phyloP scores from a whole-genome alignment of 2,113 vertebrate species.

The Vanacampus margaritifer region DNA sequence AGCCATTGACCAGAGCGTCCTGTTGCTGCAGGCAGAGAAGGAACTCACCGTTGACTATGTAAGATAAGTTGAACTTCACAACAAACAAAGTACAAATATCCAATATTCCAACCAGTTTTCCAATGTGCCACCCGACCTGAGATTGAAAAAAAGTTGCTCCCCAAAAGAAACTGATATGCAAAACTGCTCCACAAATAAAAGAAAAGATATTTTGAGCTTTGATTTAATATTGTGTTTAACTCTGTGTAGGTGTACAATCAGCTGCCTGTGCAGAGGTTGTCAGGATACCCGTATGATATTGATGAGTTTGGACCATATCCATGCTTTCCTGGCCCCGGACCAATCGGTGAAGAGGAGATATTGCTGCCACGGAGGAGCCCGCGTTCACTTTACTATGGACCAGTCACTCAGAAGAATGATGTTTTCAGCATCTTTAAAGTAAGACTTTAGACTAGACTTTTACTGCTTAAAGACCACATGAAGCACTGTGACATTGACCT shows the following conservation, averaged over 20 bases:
- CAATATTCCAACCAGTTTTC: too few relatives aligned
- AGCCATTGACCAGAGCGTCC: constrained; percentile 79
- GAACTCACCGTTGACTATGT: constrained; percentile 67
- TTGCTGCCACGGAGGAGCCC: neutral
- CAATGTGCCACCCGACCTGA: too few relatives aligned
- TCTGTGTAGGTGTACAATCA: constrained; percentile 68
- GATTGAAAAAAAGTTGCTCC: too few relatives aligned
- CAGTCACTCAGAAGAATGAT: constrained; percentile 21
- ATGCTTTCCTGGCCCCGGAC: constrained; percentile 10
- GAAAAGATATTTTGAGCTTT: neutral
- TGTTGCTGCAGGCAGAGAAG: constrained; percentile 67
- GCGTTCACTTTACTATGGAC: constrained; percentile 3
- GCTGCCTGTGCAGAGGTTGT: constrained; percentile 68
- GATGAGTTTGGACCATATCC: constrained; percentile 34
- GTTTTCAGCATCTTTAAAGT: constrained; percentile 68
- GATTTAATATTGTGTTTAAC: neutral
- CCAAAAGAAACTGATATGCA: too few relatives aligned
- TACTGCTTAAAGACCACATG: neutral
- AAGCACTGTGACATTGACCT: neutral
- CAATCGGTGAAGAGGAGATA: neutral
- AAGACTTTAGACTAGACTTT: constrained; percentile 4
- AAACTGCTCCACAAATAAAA: neutral
- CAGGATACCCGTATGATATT: constrained; percentile 57
- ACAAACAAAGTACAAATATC: neutral
- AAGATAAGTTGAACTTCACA: constrained; percentile 6